Conservation (phyloP, 2,113 vertebrate genomes). For the Hirundichthys speculiger region DNA sequence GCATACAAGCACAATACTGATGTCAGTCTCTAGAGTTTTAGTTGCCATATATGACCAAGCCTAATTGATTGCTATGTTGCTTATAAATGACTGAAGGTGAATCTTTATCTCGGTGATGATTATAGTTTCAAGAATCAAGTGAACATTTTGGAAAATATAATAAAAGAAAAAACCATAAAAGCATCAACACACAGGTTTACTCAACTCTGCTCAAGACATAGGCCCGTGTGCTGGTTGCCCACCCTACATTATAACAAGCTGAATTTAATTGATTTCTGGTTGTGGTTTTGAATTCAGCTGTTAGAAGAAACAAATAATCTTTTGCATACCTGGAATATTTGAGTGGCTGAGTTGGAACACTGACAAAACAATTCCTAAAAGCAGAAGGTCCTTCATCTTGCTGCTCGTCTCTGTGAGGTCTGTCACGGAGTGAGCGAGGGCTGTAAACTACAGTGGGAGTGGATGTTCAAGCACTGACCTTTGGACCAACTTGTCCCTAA, state of each 20-base stretch:
- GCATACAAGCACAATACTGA: too few relatives aligned
- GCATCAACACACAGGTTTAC: too few relatives aligned
- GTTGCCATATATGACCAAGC: background rate
- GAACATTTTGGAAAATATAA: too few relatives aligned
- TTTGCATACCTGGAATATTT: slow-evolving; percentile 52
- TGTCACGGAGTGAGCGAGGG: slow-evolving; percentile 33
- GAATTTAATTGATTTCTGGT: background rate
- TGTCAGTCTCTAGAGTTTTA: background rate
- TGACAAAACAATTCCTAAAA: slow-evolving; percentile 58
- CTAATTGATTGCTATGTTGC: slow-evolving; percentile 26
- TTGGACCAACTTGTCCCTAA: slow-evolving; percentile 55
- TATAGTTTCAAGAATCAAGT: too few relatives aligned
- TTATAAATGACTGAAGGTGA: slow-evolving; percentile 14
- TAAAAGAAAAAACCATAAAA: too few relatives aligned
- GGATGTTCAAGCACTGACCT: slow-evolving; percentile 52
- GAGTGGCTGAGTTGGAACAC: slow-evolving; percentile 37
- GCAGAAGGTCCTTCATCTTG: slow-evolving; percentile 72
- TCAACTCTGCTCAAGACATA: background rate
- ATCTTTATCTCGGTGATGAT: slow-evolving; percentile 1
- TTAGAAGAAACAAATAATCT: background rate
- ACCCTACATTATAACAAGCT: background rate
- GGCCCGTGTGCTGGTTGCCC: background rate
- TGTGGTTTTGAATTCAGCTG: background rate
- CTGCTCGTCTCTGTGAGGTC: slow-evolving; percentile 36
- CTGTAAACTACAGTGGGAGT: slow-evolving; percentile 61